Base-by-base conservation (phyloP, 2,797 vertebrate species). In the Neoniphon sammara region DNA sequence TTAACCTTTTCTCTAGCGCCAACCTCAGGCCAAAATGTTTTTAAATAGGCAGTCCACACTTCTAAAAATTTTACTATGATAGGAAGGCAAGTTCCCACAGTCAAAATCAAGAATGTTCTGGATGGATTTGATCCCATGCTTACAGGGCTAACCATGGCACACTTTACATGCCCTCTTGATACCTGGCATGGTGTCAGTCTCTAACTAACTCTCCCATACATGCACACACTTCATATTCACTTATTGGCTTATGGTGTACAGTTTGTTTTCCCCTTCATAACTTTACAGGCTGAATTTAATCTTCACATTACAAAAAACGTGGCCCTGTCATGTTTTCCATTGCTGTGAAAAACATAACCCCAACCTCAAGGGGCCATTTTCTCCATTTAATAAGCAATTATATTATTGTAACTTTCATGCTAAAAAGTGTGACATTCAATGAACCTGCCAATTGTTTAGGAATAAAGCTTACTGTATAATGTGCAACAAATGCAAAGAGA, bases 241-340 rank as follows among this genome's bases (percentile, higher is more conserved):
- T 10, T 27, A 63, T 71, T 11, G 67, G 39, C 25, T 64, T 67
- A 46, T 59, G 53, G 74, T n/a, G 52, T 56, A 64, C 47, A 21
- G 57, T 9, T 58, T 53, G 57, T 66, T n/a, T 68, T 21, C 30
- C 31, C 20, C 23, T 50, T 76, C 68, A 80, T 61, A 83, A 67
- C 53, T 27, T 12, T 36, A 23, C 70, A 59, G 34, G 52, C 61
- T 60, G n/a, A 55, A 75, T 36, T 64, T 68, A 80, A 70, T 73
- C 78, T 75, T 46, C 25, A 60, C 54, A 58, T 59, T 54, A 75
- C 66, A 83, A 65, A 82, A 62, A 17, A 83, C 83, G 69, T n/a
- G 25, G 3, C 80, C 85, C 25, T 74, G 81, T 90, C 82, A 87
- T 82, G 79, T 80, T 90, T 91, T 89, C 87, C 89, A 76, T 64